Percentiles rank a stretch among this genome's conserved stretches.
Conservation (phyloP, 2,797 vertebrate species). For the Pteronotus mesoamericanus region DNA sequence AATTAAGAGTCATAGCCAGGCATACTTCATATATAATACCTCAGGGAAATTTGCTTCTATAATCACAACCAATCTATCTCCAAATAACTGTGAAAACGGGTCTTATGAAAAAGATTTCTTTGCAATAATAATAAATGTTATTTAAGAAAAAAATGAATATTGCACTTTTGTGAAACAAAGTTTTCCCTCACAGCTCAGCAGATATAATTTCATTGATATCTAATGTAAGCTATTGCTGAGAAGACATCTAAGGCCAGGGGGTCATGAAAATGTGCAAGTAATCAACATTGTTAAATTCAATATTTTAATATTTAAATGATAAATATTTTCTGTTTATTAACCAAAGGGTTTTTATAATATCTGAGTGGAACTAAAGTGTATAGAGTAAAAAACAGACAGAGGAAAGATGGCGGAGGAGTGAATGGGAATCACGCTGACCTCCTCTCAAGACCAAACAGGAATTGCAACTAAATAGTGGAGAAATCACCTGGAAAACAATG, state of each 20-base stretch:
- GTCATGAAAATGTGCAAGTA: neutral
- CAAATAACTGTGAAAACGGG: constrained; percentile 81
- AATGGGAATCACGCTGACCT: no score
- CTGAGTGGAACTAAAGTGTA: neutral
- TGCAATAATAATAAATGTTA: constrained; percentile 74
- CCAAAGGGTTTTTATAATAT: neutral
- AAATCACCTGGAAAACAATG: no score
- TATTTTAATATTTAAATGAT: neutral
- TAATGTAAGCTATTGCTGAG: neutral
- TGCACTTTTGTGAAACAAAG: neutral
- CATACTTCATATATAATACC: constrained; percentile 63
- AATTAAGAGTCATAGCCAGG: constrained; percentile 61
- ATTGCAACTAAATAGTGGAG: no score
- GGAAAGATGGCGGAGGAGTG: no score
- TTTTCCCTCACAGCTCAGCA: neutral
- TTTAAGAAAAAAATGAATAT: constrained; percentile 67
- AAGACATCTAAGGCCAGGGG: neutral
- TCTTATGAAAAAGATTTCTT: constrained; percentile 74
- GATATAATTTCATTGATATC: neutral
- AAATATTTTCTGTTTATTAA: neutral
- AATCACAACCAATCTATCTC: constrained; percentile 69
- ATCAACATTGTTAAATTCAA: neutral
- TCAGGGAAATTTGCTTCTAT: constrained; percentile 76
- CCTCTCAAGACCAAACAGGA: no score
- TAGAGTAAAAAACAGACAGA: neutral